Evolutionary conservation across 2,888 invertebrate genomes (phyloP).

Genomic region (Dioctria linearis): DNA sequence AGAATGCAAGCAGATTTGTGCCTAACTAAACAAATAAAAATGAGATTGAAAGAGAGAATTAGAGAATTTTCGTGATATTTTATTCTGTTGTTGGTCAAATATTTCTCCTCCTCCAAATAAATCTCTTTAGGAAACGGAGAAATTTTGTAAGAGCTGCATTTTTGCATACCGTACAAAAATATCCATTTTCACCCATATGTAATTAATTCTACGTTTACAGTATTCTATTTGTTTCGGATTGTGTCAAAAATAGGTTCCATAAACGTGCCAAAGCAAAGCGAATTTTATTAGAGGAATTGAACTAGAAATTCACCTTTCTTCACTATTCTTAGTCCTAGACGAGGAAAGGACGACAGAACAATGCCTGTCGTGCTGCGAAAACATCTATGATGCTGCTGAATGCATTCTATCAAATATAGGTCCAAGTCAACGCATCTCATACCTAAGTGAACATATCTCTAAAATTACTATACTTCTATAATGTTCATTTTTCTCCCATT

Average conservation of each 20-base stretch:
- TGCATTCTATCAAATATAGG: slow-evolving; percentile 40
- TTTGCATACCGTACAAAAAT: background rate
- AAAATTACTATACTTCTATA: too few species aligned
- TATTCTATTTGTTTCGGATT: slow-evolving; percentile 14
- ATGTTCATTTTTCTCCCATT: too few species aligned
- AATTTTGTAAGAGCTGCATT: slow-evolving; percentile 22
- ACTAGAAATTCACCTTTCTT: background rate
- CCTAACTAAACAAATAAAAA: too few species aligned
- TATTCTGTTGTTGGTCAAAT: background rate
- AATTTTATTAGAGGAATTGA: slow-evolving; percentile 33
- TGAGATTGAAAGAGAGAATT: slow-evolving; percentile 11
- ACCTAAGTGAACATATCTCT: too few species aligned
- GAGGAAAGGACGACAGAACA: too few species aligned
- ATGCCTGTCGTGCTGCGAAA: background rate
- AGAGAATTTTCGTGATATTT: background rate
- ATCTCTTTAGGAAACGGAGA: slow-evolving; percentile 32
- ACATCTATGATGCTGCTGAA: slow-evolving; percentile 34
- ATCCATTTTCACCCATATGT: background rate
- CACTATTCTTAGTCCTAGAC: too few species aligned
- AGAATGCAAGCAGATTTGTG: too few species aligned
- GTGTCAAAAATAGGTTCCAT: background rate
- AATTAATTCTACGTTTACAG: background rate
- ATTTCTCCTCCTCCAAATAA: background rate
- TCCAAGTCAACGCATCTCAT: background rate
- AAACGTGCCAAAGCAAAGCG: slow-evolving; percentile 36